A percentile compares a stretch with the other conserved stretches of the same genome.
Conservation (phyloP, 2,113 vertebrate genomes). For the Corythornis madagascariensis region DNA sequence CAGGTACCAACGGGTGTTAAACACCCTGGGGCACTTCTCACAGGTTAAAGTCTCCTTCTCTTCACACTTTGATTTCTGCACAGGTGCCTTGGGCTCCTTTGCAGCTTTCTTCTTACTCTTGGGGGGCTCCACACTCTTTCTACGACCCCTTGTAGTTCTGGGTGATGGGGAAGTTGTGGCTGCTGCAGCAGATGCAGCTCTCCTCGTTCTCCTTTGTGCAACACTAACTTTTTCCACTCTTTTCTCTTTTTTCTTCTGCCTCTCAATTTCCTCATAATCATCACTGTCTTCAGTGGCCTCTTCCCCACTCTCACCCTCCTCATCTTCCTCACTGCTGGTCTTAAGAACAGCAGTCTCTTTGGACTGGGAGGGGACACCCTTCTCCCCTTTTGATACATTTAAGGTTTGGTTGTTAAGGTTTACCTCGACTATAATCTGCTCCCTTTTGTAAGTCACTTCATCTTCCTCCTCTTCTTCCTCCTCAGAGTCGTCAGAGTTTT, state of each 20-base stretch:
- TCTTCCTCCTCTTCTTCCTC: conserved; percentile 87
- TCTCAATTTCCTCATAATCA: conserved; percentile 82
- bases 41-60: conserved; percentile 96
- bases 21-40: conserved; percentile 97
- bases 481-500: conserved; percentile 87
- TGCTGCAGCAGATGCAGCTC: conserved; percentile 72
- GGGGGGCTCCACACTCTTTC: conserved; percentile 82
- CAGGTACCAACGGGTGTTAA: conserved; percentile 99
- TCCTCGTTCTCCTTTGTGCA: conserved; percentile 80
- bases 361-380: conserved; percentile 84
- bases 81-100: conserved; percentile 79
- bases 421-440: conserved; percentile 99
- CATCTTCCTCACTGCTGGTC: conserved; percentile 88
- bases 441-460: conserved; percentile 91
- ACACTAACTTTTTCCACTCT: conserved; percentile 71
- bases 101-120: conserved; percentile 83
- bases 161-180: conserved; percentile 73
- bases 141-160: conserved; percentile 86
- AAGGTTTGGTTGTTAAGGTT: conserved; percentile 99
- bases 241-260: conserved; percentile 85
- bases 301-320: conserved; percentile 82
- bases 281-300: conserved; percentile 80
- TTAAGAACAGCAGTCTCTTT: conserved; percentile 83
- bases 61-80: conserved; percentile 84
- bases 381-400: conserved; percentile 97